Conservation (phyloP, 2,113 vertebrate species). For the Lynx canadensis region DNA sequence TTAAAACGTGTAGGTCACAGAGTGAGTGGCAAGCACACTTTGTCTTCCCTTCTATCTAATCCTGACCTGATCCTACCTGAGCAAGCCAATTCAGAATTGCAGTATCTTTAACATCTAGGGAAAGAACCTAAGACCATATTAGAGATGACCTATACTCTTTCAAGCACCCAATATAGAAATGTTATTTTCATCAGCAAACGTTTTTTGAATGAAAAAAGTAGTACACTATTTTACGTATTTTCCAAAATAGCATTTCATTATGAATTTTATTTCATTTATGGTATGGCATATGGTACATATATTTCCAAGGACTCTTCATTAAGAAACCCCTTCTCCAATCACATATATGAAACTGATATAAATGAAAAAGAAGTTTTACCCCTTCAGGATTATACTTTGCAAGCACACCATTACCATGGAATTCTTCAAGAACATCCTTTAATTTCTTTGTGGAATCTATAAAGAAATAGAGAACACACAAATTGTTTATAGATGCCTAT, state of each 20-base stretch:
- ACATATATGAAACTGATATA: background rate
- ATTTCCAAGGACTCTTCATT: slow-evolving; percentile 4
- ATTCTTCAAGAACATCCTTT: slow-evolving; percentile 96
- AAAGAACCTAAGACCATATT: background rate
- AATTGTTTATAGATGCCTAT: background rate
- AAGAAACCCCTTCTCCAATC: background rate
- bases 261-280: slow-evolving; percentile 19
- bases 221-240: background rate
- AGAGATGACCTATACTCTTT: background rate
- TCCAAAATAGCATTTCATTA: background rate
- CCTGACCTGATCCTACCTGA: background rate
- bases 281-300: background rate
- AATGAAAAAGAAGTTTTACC: slow-evolving; percentile 87
- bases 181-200: background rate
- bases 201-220: background rate
- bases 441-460: slow-evolving; percentile 97
- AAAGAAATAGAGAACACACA: slow-evolving; percentile 72
- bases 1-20: background rate
- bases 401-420: slow-evolving; percentile 95
- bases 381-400: slow-evolving; percentile 97
- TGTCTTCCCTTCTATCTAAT: background rate
- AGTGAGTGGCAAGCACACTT: background rate
- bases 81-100: background rate
- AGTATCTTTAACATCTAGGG: background rate
- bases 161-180: background rate